Conservation (phyloP, 2,888 invertebrate species). For the Coelopa pilipes region DNA sequence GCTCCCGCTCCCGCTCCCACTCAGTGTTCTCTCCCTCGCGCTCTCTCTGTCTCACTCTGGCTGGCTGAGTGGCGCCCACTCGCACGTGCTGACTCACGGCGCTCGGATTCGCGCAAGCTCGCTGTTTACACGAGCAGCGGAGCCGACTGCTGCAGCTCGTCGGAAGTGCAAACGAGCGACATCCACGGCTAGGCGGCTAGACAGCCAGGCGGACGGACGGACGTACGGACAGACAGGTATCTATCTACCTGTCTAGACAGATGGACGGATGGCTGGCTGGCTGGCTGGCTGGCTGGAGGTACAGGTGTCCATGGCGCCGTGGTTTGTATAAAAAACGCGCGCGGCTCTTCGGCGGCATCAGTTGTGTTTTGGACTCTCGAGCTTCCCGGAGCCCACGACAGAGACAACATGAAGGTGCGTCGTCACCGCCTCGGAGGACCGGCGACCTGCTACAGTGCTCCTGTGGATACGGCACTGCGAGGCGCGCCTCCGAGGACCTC, state of each 20-base stretch:
- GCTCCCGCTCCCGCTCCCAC: too few species aligned
- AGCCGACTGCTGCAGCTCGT: neutral
- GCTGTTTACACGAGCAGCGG: neutral
- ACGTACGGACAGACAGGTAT: too few species aligned
- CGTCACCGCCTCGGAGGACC: neutral
- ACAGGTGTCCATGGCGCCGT: neutral
- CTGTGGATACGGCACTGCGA: conserved; percentile 6
- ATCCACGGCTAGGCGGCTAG: too few species aligned
- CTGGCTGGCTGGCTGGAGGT: neutral
- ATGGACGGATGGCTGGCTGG: conserved; percentile 6
- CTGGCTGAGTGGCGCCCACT: too few species aligned
- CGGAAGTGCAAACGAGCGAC: conserved; percentile 7
- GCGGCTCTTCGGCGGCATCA: conserved; percentile 1
- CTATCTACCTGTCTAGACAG: neutral
- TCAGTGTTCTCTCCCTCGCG: too few species aligned
- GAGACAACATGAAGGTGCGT: conserved; percentile 54
- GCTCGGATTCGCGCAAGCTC: neutral
- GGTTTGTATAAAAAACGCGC: conserved; percentile 23
- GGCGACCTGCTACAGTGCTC: neutral
- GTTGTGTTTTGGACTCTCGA: conserved; percentile 23
- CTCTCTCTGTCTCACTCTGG: too few species aligned
- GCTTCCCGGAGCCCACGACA: conserved; percentile 35
- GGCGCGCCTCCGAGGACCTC: neutral
- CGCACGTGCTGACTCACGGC: neutral
- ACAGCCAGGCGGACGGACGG: too few species aligned